Conservation (phyloP, 2,888 invertebrate genomes). For the Xestoiulus laeticollis region DNA sequence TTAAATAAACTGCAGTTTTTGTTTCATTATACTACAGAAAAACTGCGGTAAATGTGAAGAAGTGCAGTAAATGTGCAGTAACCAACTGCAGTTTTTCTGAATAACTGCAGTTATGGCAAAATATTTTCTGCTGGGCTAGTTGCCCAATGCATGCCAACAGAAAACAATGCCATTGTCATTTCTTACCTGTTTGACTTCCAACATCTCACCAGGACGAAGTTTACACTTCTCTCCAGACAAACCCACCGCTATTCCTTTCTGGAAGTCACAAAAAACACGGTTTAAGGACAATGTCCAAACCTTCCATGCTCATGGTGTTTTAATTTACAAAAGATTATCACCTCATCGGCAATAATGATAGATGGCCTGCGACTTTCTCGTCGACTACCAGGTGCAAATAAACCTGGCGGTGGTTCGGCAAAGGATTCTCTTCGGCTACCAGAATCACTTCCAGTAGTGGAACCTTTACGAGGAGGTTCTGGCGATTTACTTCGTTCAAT, state of each 20-base stretch:
- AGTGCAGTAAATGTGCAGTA: too few species aligned
- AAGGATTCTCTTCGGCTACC: slow-evolving; percentile 80
- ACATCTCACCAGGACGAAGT: slow-evolving; percentile 60
- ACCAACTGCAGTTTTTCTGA: too few species aligned
- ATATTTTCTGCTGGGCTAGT: too few species aligned
- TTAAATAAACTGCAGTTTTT: too few species aligned
- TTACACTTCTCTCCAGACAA: slow-evolving; percentile 59
- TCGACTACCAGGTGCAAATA: slow-evolving; percentile 49
- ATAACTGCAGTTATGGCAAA: too few species aligned
- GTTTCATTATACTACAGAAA: too few species aligned
- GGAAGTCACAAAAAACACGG: slow-evolving; percentile 47
- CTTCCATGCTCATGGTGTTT: background rate
- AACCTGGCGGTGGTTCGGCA: slow-evolving; percentile 51
- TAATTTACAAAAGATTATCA: slow-evolving; percentile 65
- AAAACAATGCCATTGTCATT: too few species aligned
- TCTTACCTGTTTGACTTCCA: slow-evolving; percentile 59
- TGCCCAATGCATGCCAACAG: too few species aligned
- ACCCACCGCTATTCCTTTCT: slow-evolving; percentile 60
- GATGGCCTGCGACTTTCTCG: slow-evolving; percentile 76
- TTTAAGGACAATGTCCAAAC: background rate
- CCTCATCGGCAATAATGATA: slow-evolving; percentile 93
- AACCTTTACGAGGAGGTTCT: slow-evolving; percentile 74
- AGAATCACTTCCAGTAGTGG: slow-evolving; percentile 73
- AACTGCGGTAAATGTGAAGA: too few species aligned
- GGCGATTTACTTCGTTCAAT: slow-evolving; percentile 81